Base-by-base conservation (phyloP, 2,888 invertebrate species). In the Catonia carolina region DNA sequence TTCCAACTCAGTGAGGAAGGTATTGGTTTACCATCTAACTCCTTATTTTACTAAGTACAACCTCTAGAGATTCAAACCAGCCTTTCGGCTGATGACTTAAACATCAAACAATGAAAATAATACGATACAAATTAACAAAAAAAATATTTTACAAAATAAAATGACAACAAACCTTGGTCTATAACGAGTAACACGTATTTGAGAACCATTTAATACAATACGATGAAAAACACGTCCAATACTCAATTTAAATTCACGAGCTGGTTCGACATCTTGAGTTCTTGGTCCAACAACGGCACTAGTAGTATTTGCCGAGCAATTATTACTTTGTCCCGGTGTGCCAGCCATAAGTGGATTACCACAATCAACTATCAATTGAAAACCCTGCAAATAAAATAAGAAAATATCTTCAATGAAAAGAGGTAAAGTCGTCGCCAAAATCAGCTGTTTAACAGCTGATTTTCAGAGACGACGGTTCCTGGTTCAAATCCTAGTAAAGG, bases 171-270 rank as follows among this genome's bases (percentile, higher is more conserved):
- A 67, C 90, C 91, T 85, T n/a, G 96, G 96, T 67, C 92, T 80
- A 71, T 95, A 97, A 70, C 94, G 81, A 0, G 93, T 95, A 6
- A 96, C 94, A 2, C 89, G 90, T 67, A 97, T 95, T n/a, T 87
- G 87, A 60, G 89, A 89, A 17, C 89, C 93, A 49, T 81, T 82
- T 27, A 45, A 27, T 0, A 88, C 84, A 62, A 98, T 84, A 69
- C 88, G 89, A 71, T 98, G 97, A 75, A 96, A 97, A 69, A 97
- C 88, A 62, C 96, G 78, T 2, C 97, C 97, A 66, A 97, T 96
- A 59, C 96, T 96, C 42, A 97, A 76, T 56, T 89, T 77, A 73
- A 87, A 92, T 65, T 89, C 85, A 68, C 89, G 88, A 12, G 80
- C 80, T 2, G 73, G 72, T 60, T 78, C 78, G 1, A 77, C 75